Conservation (phyloP, 2,888 invertebrate genomes). For the Andrena bucephala region DNA sequence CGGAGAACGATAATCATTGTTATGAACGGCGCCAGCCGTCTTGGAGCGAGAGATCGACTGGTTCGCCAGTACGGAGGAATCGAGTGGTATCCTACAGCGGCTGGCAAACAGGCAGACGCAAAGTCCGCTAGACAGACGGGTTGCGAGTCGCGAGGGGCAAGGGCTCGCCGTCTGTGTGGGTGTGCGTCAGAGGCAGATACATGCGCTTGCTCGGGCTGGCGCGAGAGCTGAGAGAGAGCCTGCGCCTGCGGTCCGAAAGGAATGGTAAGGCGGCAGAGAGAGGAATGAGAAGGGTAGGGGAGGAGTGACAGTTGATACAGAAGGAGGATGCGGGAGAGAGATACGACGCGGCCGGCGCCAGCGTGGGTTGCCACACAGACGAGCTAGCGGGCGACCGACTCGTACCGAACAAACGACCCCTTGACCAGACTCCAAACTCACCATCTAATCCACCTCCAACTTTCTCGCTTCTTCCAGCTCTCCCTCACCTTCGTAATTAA, state of each 20-base stretch:
- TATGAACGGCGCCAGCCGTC: slow-evolving; percentile 79
- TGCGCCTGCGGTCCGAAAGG: background rate
- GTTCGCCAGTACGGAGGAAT: slow-evolving; percentile 49
- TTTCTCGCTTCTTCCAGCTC: slow-evolving; percentile 24
- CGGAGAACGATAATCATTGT: slow-evolving; percentile 79
- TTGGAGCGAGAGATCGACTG: slow-evolving; percentile 66
- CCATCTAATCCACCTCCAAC: slow-evolving; percentile 49
- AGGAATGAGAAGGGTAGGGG: slow-evolving; percentile 6
- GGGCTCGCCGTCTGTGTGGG: too few relatives aligned
- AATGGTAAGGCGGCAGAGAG: background rate
- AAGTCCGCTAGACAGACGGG: slow-evolving; percentile 1
- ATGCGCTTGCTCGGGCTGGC: too few relatives aligned
- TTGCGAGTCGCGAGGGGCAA: too few relatives aligned
- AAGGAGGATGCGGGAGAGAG: slow-evolving; percentile 62
- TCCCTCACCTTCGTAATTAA: background rate
- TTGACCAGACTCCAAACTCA: slow-evolving; percentile 74
- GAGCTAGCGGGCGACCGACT: slow-evolving; percentile 57
- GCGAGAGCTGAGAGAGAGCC: too few relatives aligned
- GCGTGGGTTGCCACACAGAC: slow-evolving; percentile 81
- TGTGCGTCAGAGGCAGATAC: too few relatives aligned
- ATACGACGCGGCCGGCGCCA: slow-evolving; percentile 81
- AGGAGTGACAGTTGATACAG: slow-evolving; percentile 47
- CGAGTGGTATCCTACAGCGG: slow-evolving; percentile 30
- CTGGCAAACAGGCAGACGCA: slow-evolving; percentile 23
- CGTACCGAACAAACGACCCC: slow-evolving; percentile 75